Percentiles rank a stretch among this genome's conserved stretches.
These are phyloP conservation scores for Zaprionus lachaisei DNA, from an alignment of 1,140 invertebrate species.

Conservation along the genomic window DNA sequence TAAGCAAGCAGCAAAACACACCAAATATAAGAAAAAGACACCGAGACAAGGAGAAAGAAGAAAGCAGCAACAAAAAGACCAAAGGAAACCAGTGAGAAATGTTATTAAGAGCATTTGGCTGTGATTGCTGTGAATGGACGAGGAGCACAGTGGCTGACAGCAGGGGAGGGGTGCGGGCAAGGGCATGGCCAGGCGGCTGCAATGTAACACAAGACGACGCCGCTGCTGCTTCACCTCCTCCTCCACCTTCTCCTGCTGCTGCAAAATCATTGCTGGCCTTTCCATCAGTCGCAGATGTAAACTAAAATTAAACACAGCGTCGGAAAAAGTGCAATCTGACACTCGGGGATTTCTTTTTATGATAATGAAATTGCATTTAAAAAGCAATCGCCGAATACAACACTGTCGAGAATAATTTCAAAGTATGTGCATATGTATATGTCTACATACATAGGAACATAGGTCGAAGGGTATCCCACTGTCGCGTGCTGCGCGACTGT, in stretches of 20 bases:
- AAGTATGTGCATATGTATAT: too few relatives aligned
- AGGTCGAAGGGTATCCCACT: too few relatives aligned
- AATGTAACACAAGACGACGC: constrained; percentile 25
- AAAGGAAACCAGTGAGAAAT: constrained; percentile 71
- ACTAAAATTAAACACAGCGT: constrained; percentile 30
- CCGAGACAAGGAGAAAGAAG: constrained; percentile 35
- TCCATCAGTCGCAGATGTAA: constrained; percentile 28
- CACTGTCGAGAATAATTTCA: too few relatives aligned
- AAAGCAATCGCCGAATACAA: constrained; percentile 4
- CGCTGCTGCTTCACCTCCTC: constrained; percentile 14
- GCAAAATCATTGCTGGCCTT: constrained; percentile 27
- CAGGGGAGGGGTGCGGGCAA: constrained; percentile 20
- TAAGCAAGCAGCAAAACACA: constrained; percentile 52
- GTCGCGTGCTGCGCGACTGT: too few relatives aligned
- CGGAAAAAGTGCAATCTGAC: constrained; percentile 27
- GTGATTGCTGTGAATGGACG: constrained; percentile 58
- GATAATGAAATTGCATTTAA: constrained; percentile 19
- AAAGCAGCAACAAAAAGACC: constrained; percentile 23
- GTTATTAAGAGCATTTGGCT: constrained; percentile 76
- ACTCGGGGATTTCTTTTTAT: constrained; percentile 17
- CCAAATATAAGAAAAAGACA: constrained; percentile 30
- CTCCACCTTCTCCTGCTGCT: constrained; percentile 9
- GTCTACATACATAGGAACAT: too few relatives aligned
- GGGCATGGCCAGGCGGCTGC: constrained; percentile 19
- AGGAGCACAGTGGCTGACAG: constrained; percentile 11